Evolutionary conservation across 64 coral and sea anemone genomes (phyloP).

Genomic region (Exaiptasia diaphana): DNA sequence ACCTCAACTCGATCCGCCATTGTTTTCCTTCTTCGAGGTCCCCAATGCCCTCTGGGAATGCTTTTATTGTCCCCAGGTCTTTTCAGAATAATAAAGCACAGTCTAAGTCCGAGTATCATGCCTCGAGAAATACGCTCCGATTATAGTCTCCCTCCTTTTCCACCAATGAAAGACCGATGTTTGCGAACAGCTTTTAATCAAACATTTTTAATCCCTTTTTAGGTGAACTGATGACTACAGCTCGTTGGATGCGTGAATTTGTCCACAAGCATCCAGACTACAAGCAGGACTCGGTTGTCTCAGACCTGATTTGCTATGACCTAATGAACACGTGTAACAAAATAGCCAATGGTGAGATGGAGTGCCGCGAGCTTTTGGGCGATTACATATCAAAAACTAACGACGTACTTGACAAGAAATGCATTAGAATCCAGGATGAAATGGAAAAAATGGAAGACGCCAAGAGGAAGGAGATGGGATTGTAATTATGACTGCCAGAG

Average conservation of each 20-base stretch:
- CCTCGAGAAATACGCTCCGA: background rate
- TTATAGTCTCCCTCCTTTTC: background rate
- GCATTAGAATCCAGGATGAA: slow-evolving; percentile 70
- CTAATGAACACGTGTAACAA: slow-evolving; percentile 74
- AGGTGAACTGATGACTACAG: slow-evolving; percentile 96
- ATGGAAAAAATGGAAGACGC: slow-evolving; percentile 56
- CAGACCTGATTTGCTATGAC: slow-evolving; percentile 85
- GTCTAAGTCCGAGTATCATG: background rate
- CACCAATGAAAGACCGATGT: too few relatives aligned
- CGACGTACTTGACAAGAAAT: slow-evolving; percentile 62
- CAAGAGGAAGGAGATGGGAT: too few relatives aligned
- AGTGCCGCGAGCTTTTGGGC: slow-evolving; percentile 80
- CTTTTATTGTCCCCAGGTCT: background rate
- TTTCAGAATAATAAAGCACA: background rate
- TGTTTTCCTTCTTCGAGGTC: too few relatives aligned
- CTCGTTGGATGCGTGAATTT: slow-evolving; percentile 85
- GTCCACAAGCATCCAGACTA: slow-evolving; percentile 78
- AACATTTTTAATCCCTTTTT: too few relatives aligned
- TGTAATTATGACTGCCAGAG: too few relatives aligned
- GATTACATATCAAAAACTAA: slow-evolving; percentile 71
- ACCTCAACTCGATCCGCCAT: too few relatives aligned
- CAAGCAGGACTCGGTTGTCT: slow-evolving; percentile 86
- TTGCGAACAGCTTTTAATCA: too few relatives aligned
- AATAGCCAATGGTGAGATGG: slow-evolving; percentile 55
- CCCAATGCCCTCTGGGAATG: background rate